Evolutionary conservation across 2,797 vertebrate genomes (phyloP), one percentile per base, ranked within the genome.

Genomic region (Poecile montanus): DNA sequence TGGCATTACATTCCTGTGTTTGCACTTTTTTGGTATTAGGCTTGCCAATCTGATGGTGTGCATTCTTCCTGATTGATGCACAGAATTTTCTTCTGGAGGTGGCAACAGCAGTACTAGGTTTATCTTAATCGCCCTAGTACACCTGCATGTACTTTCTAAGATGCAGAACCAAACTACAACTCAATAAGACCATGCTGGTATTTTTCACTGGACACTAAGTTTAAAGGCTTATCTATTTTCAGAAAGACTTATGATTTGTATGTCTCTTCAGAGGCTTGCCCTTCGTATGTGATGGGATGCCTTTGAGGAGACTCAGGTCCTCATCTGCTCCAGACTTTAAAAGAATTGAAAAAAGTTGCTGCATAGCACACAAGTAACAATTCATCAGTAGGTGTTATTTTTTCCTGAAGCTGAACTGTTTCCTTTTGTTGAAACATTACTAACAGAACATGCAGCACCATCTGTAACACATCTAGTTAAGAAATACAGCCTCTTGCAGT

Each of bases 121-220:
- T 34, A 38, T 11, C 65, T 34, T 32, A 20, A 71, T 10, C 0
- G 0, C 7, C 23, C 53, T 26, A n/a, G 7, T 20, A 74, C 16
- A 47, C 14, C 19, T 47, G 22, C 27, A 32, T 2, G 10, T 10
- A 29, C 16, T 57, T 71, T 67, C 44, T 32, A 66, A 74, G 40
- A 47, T 9, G 32, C 38, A 68, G 45, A 73, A 72, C 18, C 50
- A 58, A 72, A 74, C 45, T n/a, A 44, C 9, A 36, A 6, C 6
- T 82, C 38, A 26, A 0, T 44, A 62, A 50, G 13, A 27, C 14
- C 22, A 60, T 38, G 62, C 9, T n/a, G 14, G 22, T 30, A 25
- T 23, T 89, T 21, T 51, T 29, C 32, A 58, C 48, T 3, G 2
- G 10, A 60, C 13, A 53, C 10, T 17, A 82, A 77, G 25, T 72